Base-by-base conservation (phyloP, 2,797 vertebrate species). In the Dipus sagitta region DNA sequence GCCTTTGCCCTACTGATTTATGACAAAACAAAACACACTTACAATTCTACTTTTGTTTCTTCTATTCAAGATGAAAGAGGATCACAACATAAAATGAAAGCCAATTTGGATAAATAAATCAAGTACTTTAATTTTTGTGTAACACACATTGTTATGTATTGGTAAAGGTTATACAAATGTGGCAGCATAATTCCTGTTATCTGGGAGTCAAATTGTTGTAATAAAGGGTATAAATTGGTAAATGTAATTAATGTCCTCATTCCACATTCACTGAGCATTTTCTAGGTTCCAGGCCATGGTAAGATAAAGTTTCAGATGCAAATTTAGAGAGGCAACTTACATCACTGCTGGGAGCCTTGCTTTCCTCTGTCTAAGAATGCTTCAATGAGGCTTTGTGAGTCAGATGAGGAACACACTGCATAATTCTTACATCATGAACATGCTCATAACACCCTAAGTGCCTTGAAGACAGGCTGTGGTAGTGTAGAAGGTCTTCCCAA, bases 21-120 rank as follows among this genome's bases (percentile, higher is more conserved):
- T 83, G 52, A 70, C 3, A 75, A 94, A 83, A 67, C 3, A 79
- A 23, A 30, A 47, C 3, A 6, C 64, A 64, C 32, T 83, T 86
- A 79, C 89, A 82, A 80, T 65, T 71, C 76, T 84, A 81, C 58
- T 86, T 12, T n/a, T 65, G 18, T 38, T 20, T 86, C 10, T 38
- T 71, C n/a, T 32, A 32, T 80, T 64, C 17, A 78, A 91, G 90
- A 91, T n/a, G 34, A 68, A 58, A 58, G n/a, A 87, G 2, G 13
- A 38, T 85, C 83, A 86, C 2, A 88, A 64, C 13, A 70, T 26
- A 24, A 92, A 78, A 84, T 64, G 11, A 85, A 93, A 67, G 77
- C 0, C n/a, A 76, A 2, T 86, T 71, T 81, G 54, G 28, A n/a
- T 77, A 75, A 78, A 88, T n/a, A 38, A 64, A 68, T 30, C 9